Evolutionary conservation across 1,140 invertebrate species (phyloP).

Genomic region (Drosophila auraria): DNA sequence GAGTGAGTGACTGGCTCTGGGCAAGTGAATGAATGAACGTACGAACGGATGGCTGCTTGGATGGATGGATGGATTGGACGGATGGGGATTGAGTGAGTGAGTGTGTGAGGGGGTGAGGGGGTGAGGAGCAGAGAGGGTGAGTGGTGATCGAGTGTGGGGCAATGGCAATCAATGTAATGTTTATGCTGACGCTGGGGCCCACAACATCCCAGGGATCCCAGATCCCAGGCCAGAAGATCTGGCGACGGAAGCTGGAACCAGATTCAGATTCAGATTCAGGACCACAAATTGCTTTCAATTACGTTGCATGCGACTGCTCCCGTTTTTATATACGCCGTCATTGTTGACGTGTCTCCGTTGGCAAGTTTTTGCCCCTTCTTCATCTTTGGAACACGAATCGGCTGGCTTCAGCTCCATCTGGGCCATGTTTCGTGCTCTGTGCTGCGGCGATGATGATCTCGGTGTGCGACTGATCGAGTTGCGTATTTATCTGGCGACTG

Average conservation of each 20-base stretch:
- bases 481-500: conserved; percentile 72
- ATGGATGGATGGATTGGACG: conserved; percentile 12
- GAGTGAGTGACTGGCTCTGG: conserved; percentile 45
- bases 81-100: conserved; percentile 14
- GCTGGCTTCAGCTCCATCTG: conserved; percentile 26
- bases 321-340: conserved; percentile 70
- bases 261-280: conserved; percentile 51
- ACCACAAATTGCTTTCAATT: conserved; percentile 83
- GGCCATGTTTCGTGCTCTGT: conserved; percentile 63
- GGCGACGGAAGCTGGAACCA: conserved; percentile 28
- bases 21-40: conserved; percentile 45
- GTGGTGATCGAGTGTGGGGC: conserved; percentile 50
- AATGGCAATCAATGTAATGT: conserved; percentile 80
- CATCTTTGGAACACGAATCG: conserved; percentile 1
- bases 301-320: conserved; percentile 78
- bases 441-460: conserved; percentile 58
- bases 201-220: neutral
- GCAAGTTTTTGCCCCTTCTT: conserved; percentile 27
- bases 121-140: conserved; percentile 11
- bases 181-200: conserved; percentile 66
- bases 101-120: conserved; percentile 17
- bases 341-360: conserved; percentile 75
- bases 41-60: conserved; percentile 15
- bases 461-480: conserved; percentile 66
- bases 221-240: conserved; percentile 18